Evolutionary conservation across 2,888 invertebrate species (phyloP).

Genomic region (Lasioglossum zephyrum): DNA sequence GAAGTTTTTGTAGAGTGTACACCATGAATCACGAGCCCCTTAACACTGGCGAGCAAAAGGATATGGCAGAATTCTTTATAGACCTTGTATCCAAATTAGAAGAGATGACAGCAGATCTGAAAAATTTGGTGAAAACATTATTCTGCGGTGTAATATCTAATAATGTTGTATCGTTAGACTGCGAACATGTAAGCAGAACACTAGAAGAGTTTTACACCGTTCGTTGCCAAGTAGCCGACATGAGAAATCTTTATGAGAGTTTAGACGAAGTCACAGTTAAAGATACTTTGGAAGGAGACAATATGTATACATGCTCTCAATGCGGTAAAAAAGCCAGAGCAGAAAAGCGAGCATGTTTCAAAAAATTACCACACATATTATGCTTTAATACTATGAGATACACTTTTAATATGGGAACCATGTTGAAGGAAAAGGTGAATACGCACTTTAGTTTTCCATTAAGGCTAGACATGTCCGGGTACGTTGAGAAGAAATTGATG

Average conservation of each 20-base stretch:
- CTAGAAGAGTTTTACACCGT: conserved; percentile 98
- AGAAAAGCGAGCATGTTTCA: conserved; percentile 97
- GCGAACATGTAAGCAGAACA: conserved; percentile 96
- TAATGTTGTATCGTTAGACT: conserved; percentile 97
- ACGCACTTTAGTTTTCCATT: conserved; percentile 98
- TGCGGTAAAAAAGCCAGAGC: conserved; percentile 98
- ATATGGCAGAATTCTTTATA: conserved; percentile 99
- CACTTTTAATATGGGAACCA: conserved; percentile 98
- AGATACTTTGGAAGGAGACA: conserved; percentile 98
- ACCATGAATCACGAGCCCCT: conserved; percentile 98
- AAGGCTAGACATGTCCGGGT: conserved; percentile 96
- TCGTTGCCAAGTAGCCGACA: conserved; percentile 97
- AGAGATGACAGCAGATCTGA: conserved; percentile 96
- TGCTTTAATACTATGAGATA: conserved; percentile 99
- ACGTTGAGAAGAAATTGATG: conserved; percentile 97
- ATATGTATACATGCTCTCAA: conserved; percentile 98
- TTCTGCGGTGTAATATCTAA: conserved; percentile 98
- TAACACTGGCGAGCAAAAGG: conserved; percentile 98
- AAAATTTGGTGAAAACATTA: conserved; percentile 94
- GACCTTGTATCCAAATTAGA: conserved; percentile 97
- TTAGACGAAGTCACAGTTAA: conserved; percentile 98
- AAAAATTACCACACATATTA: conserved; percentile 95
- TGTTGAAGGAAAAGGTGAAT: conserved; percentile 98
- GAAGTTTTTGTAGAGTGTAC: conserved; percentile 97
- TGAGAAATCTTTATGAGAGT: conserved; percentile 97